Evolutionary conservation across 2,113 vertebrate genomes (phyloP), one percentile per base, ranked within the genome.

Genomic region (Climacteris rufus): DNA sequence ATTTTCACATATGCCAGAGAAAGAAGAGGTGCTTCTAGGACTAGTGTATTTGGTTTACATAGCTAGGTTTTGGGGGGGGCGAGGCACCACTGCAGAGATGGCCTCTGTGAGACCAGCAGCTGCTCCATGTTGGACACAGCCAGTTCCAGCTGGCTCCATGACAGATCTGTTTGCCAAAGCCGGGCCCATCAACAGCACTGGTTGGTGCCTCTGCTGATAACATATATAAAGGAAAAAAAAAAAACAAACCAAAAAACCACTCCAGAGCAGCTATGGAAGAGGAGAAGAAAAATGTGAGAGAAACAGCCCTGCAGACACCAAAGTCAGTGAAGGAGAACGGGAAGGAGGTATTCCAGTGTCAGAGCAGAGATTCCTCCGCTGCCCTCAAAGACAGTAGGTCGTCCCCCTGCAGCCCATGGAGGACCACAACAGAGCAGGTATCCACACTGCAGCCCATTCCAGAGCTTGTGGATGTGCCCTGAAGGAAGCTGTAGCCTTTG

Each of bases 321-420:
- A 63, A 18, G 27, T 63, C 71, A 70, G 31, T 20, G n/a, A 82
- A 60, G 31, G 54, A 77, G 71, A 83, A 28, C 19, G 22, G 56
- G 14, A 70, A 70, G 31, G 12, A 69, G 22, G 13, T 1, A 0
- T 28, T 54, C 40, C 30, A 69, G 21, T 23, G 25, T 54, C 8
- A 6, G 17, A 89, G 39, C 27, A 68, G 69, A 63, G 23, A 61
- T 35, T 68, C 21, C 16, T 5, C 49, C 45, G 54, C 45, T 11
- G 5, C 5, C 28, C 33, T 13, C 0, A 0, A 69, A 74, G 45
- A 40, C 6, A 40, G 15, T 0, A 44, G 15, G 11, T 0, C 63
- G 24, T 20, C 1, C 14, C 28, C 21, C 22, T 3, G 0, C 37
- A 39, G 15, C 31, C 52, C 61, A 21, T 0, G 10, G 24, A 65